A percentile compares a stretch with the other conserved stretches of the same genome.
These are phyloP conservation scores for Lepilemur ruficaudatus DNA, from an alignment of 2,797 vertebrate species.

Conservation along the genomic window DNA sequence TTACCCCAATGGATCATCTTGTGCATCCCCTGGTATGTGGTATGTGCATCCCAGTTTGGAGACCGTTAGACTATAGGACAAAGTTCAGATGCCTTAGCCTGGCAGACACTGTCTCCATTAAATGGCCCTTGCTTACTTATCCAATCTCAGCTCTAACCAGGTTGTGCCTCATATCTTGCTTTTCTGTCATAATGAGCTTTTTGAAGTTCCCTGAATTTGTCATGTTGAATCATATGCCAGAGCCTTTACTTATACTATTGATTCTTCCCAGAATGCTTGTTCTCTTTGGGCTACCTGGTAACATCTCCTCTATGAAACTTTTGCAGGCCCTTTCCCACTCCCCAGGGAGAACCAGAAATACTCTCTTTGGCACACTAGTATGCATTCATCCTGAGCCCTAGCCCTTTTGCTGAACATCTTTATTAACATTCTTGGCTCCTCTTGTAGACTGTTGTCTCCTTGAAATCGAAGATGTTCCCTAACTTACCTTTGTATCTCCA, in stretches of 20 bases:
- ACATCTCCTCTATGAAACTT: not conserved
- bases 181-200: not conserved
- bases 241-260: not conserved
- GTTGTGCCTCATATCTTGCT: not conserved
- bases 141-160: not conserved
- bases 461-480: not conserved
- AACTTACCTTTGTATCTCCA: not conserved
- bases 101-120: not conserved
- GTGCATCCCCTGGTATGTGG: not conserved
- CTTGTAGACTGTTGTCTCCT: not conserved
- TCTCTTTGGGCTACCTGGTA: not conserved
- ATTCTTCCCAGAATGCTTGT: not conserved
- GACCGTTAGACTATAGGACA: not conserved
- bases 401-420: not conserved
- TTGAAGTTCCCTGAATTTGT: constrained; percentile 11
- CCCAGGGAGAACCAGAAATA: not conserved
- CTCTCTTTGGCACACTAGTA: not conserved
- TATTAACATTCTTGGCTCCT: not conserved
- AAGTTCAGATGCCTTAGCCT: not conserved
- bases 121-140: not conserved
- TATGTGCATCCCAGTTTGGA: not conserved
- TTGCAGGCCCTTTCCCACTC: not conserved
- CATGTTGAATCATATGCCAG: not conserved
- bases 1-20: not conserved
- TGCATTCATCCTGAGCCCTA: not conserved